Evolutionary conservation across 2,797 vertebrate genomes (phyloP).

Genomic region (Danio albolineatus): DNA sequence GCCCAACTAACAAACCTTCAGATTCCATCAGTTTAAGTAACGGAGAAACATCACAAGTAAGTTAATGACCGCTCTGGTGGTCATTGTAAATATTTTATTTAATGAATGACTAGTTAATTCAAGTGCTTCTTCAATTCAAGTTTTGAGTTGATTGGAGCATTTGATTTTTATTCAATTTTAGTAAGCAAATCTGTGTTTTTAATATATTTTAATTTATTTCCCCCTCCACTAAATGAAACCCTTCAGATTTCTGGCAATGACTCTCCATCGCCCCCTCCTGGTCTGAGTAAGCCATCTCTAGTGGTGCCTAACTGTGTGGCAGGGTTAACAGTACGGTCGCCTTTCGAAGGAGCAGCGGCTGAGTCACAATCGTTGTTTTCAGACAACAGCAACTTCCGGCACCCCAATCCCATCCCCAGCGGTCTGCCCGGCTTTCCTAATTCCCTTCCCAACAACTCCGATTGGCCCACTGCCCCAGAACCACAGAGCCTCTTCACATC

Average conservation of each 20-base stretch:
- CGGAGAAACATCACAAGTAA: conserved; percentile 89
- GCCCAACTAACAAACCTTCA: conserved; percentile 88
- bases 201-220: neutral
- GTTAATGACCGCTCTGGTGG: conserved; percentile 41
- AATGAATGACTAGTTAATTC: neutral
- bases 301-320: conserved; percentile 92
- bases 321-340: conserved; percentile 91
- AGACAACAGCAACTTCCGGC: conserved; percentile 95
- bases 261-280: conserved; percentile 96
- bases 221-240: neutral
- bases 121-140: neutral
- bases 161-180: neutral
- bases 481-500: conserved; percentile 99
- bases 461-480: conserved; percentile 97
- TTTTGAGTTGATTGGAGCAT: neutral
- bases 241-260: conserved; percentile 89
- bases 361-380: conserved; percentile 99
- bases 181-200: no score
- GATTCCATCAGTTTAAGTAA: conserved; percentile 91
- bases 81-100: neutral
- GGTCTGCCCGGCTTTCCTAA: conserved; percentile 91
- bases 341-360: conserved; percentile 93
- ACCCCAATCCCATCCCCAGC: conserved; percentile 96
- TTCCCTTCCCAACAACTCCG: conserved; percentile 88
- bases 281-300: conserved; percentile 90